Percentiles rank a stretch among this genome's conserved stretches.
Conservation (phyloP, 2,888 invertebrate species). For the Cenopis cana region DNA sequence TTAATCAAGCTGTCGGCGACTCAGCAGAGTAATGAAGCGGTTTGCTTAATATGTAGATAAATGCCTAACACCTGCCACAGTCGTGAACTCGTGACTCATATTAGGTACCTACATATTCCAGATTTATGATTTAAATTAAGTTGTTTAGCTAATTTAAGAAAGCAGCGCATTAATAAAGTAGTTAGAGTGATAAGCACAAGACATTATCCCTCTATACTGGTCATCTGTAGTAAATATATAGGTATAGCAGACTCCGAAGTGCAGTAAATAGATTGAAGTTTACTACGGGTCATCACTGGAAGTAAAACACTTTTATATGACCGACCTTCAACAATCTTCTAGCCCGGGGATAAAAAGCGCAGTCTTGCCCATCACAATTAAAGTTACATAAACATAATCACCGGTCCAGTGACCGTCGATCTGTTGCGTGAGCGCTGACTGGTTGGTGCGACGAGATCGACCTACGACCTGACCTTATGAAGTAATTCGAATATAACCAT, state of each 20-base stretch:
- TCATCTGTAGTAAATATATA: too few relatives aligned
- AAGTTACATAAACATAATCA: conserved; percentile 12
- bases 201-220: too few relatives aligned
- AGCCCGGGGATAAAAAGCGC: not conserved
- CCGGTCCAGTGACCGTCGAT: conserved; percentile 19
- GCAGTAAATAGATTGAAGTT: too few relatives aligned
- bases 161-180: not conserved
- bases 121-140: conserved; percentile 1
- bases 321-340: conserved; percentile 7
- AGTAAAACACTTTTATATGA: not conserved
- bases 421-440: conserved; percentile 4
- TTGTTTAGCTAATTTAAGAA: not conserved
- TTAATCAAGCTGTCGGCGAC: conserved; percentile 17
- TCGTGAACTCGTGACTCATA: too few relatives aligned
- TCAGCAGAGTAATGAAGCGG: conserved; percentile 8
- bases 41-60: conserved; percentile 10
- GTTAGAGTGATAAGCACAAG: not conserved
- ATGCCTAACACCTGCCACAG: not conserved
- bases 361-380: conserved; percentile 10
- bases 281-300: too few relatives aligned
- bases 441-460: not conserved
- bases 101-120: too few relatives aligned
- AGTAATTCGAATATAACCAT: not conserved
- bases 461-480: conserved; percentile 17
- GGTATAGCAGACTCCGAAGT: not conserved